Conservation (phyloP, 1,140 invertebrate genomes). For the Cyclargus thomasi region DNA sequence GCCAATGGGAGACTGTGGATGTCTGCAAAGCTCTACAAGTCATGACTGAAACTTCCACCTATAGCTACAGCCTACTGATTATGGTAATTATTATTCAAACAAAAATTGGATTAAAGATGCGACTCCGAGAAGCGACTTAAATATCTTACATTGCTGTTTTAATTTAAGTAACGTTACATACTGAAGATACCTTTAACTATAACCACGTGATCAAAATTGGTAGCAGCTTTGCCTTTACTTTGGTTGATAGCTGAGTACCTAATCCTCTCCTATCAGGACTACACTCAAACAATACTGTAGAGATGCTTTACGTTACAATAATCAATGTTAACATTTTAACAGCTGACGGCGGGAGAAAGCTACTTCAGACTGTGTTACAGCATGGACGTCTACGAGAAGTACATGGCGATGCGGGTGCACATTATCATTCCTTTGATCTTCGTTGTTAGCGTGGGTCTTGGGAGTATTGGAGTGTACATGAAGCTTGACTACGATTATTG, state of each 20-base stretch:
- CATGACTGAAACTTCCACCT: constrained; percentile 68
- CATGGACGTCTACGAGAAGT: constrained; percentile 67
- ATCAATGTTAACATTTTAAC: constrained; percentile 63
- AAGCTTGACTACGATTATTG: constrained; percentile 78
- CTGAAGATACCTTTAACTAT: no score
- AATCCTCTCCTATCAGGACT: no score
- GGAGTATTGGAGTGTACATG: constrained; percentile 37
- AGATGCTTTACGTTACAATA: background rate
- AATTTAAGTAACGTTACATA: no score
- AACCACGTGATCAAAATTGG: no score
- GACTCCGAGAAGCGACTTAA: no score
- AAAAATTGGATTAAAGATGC: no score
- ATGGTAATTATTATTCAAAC: constrained; percentile 60
- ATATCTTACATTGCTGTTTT: no score
- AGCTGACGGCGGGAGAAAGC: constrained; percentile 80
- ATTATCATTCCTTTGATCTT: constrained; percentile 30
- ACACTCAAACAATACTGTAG: no score
- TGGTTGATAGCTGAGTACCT: no score
- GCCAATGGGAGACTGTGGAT: constrained; percentile 74
- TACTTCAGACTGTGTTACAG: constrained; percentile 78
- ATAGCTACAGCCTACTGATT: constrained; percentile 78
- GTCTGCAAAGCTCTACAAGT: constrained; percentile 83
- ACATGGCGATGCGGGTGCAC: constrained; percentile 54
- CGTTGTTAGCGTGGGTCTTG: constrained; percentile 17
- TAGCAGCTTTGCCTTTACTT: no score